Percentiles rank a stretch among this genome's conserved stretches.
These are phyloP conservation scores for Lithophane ornitopus DNA, from an alignment of 2,888 invertebrate species.

Conservation along the genomic window DNA sequence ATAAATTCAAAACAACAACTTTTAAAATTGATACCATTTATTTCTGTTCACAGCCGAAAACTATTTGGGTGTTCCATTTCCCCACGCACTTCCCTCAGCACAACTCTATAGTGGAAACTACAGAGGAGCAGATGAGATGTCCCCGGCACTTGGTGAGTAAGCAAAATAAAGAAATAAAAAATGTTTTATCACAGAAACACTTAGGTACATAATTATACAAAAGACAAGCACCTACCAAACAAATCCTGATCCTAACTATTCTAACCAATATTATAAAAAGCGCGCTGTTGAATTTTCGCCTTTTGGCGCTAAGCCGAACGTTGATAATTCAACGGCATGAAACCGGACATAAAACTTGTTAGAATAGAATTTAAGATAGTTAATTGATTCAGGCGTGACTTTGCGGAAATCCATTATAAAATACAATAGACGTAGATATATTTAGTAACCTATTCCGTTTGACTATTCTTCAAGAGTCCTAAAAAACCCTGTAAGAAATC, in stretches of 20 bases:
- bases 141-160: constrained; percentile 66
- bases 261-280: background rate
- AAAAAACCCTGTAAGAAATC: too few relatives aligned
- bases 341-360: background rate
- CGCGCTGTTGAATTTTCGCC: background rate
- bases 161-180: background rate
- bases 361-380: constrained; percentile 18
- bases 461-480: too few relatives aligned
- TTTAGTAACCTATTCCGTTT: too few relatives aligned
- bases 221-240: background rate
- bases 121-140: constrained; percentile 29
- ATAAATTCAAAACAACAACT: background rate
- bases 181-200: background rate
- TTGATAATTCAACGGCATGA: background rate
- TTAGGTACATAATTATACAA: background rate
- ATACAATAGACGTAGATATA: too few relatives aligned
- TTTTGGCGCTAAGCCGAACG: background rate
- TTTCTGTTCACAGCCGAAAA: constrained; percentile 76
- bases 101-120: constrained; percentile 24
- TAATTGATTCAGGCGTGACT: too few relatives aligned
- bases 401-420: too few relatives aligned
- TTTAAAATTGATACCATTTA: background rate
- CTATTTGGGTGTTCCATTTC: constrained; percentile 82
- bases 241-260: background rate
- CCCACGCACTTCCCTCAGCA: constrained; percentile 71